Base-by-base conservation (phyloP, 1,140 invertebrate genomes). In the Eufriesea mexicana region DNA sequence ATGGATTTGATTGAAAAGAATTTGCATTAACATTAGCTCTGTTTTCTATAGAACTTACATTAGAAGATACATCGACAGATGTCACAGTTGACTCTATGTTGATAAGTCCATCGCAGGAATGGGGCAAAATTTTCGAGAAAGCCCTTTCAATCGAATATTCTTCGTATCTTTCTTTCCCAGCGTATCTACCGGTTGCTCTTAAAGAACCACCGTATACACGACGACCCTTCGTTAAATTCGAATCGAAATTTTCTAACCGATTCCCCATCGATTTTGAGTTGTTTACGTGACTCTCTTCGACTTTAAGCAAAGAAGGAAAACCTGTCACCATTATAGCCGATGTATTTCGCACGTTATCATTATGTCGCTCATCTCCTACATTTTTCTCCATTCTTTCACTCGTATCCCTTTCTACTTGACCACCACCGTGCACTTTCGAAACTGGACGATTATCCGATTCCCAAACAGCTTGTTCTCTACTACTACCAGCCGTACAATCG, bases 1-100 rank as follows among this genome's bases (percentile, higher is more conserved):
- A 94, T 94, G 93, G 93, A 94, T 91, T 94, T 85, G 91, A 93
- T 92, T 93, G 90, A 87, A 84, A 79, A 51, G 87, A 72, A 70
- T 66, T 77, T 8, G 35, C 68, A 14, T 70, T 70, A 62, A 62
- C 71, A 23, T 72, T 25, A 23, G 45, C 54, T 28, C 47, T 25
- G 18, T 59, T 70, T 55, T 72, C 71, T 45, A 64, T 23, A 47
- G 71, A 51, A 47, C 18, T 81, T 5, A 8, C 47, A 28, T 79
- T 35, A 20, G 54, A 49, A 10, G 61, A 51, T 8, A 54, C 49
- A 25, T 23, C 47, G 14, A 42, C 51, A n/a, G 35, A 66, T 16
- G 64, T n/a, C 14, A 62, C 18, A 18, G 28, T 28, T 16, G 55
- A 66, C 47, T 74, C 68, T 45, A 72, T 83, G 57, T 84, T 71